These are phyloP conservation scores for silkworm (Bombyx mori) DNA, from an alignment of 1,140 invertebrate species.

Conservation along the genomic window ASM3026992v2 NC_085124.1:6179501-6180000, in stretches of 20 bases:
- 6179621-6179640: slow-evolving; percentile 20
- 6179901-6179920: slow-evolving; percentile 26
- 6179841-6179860: background rate
- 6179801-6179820: background rate
- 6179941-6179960: slow-evolving; percentile 27
- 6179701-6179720: slow-evolving; percentile 51
- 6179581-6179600: slow-evolving; percentile 3
- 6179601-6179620: slow-evolving; percentile 14
- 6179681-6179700: slow-evolving; percentile 46
- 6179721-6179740: slow-evolving; percentile 41
- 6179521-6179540: too few relatives aligned
- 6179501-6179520: too few relatives aligned
- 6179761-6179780: background rate
- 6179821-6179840: background rate
- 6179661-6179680: slow-evolving; percentile 29
- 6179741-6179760: slow-evolving; percentile 14
- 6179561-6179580: slow-evolving; percentile 2
- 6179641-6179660: slow-evolving; percentile 29
- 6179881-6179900: slow-evolving; percentile 8
- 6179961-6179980: slow-evolving; percentile 13
- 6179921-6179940: slow-evolving; percentile 29
- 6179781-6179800: slow-evolving; percentile 13
- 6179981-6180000: too few relatives aligned
- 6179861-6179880: background rate
- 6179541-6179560: background rate